These are phyloP conservation scores for Strigamia transsilvanica DNA, from an alignment of 2,888 invertebrate genomes.

Conservation along the genomic window DNA sequence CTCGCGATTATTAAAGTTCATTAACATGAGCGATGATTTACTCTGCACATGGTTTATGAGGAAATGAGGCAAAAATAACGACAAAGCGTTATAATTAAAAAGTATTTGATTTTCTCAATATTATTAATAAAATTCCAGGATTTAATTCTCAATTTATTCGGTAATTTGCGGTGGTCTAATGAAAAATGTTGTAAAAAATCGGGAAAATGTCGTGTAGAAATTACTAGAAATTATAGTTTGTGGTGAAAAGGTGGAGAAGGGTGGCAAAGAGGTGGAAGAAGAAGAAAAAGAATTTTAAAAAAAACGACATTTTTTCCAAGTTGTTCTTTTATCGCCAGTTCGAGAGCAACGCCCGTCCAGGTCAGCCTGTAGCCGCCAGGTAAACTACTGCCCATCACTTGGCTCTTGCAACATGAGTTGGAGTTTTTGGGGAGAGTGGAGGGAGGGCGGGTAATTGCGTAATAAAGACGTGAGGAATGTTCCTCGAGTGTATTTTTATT, in stretches of 20 bases:
- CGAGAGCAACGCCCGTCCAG: slow-evolving; percentile 35
- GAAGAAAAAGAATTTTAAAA: not conserved
- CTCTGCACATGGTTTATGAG: too few species aligned
- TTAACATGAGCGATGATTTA: too few species aligned
- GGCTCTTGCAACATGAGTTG: not conserved
- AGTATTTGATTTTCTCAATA: not conserved
- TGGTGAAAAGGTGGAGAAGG: not conserved
- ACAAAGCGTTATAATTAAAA: not conserved
- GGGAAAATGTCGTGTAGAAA: not conserved
- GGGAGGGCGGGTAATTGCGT: slow-evolving; percentile 7
- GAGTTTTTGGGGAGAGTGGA: slow-evolving; percentile 7
- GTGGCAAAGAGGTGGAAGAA: not conserved
- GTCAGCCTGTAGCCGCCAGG: slow-evolving; percentile 33
- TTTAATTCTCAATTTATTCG: not conserved
- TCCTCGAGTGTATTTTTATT: not conserved
- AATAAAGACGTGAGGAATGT: slow-evolving; percentile 33
- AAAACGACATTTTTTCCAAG: not conserved
- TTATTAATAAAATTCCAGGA: not conserved
- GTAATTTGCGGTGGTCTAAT: not conserved
- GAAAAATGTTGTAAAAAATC: not conserved
- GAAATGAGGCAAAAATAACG: too few species aligned
- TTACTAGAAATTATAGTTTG: not conserved
- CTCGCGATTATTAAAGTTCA: too few species aligned
- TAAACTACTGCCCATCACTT: slow-evolving; percentile 39
- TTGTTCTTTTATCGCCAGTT: slow-evolving; percentile 11